phyloP scores from a whole-genome alignment of 2,113 vertebrate genomes.

The Hippocampus barbouri region DNA sequence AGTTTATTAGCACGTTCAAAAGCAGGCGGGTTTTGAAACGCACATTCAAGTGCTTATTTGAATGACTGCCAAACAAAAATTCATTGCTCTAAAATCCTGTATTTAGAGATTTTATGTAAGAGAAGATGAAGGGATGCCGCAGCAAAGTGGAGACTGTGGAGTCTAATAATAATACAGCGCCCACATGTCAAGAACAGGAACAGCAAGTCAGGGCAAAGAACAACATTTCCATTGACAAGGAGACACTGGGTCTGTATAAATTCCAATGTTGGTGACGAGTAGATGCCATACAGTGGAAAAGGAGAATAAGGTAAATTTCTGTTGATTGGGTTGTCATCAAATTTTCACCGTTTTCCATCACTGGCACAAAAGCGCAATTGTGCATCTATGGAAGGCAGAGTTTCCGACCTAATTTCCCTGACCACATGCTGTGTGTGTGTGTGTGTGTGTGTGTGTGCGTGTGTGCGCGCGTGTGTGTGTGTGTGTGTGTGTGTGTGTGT shows the following conservation, averaged over 20 bases:
- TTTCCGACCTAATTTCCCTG: constrained; percentile 56
- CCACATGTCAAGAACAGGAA: too few species aligned
- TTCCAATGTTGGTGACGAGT: too few species aligned
- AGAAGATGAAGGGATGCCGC: too few species aligned
- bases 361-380: not conserved
- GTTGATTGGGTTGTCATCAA: not conserved
- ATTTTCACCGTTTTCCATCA: not conserved
- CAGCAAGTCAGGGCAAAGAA: too few species aligned
- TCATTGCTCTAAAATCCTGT: not conserved
- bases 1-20: constrained; percentile 53
- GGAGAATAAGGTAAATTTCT: not conserved
- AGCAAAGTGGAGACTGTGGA: too few species aligned
- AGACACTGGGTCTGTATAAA: too few species aligned
- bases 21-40: constrained; percentile 36
- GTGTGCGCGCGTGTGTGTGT: constrained; percentile 7
- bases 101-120: not conserved
- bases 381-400: constrained; percentile 5
- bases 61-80: constrained; percentile 16
- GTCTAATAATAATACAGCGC: too few species aligned
- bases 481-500: constrained; percentile 3
- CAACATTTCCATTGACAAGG: too few species aligned
- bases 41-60: not conserved
- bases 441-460: not conserved
- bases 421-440: constrained; percentile 46
- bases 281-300: too few species aligned